Conservation (phyloP, 1,140 invertebrate species). For the Mesaphorura yosii region DNA sequence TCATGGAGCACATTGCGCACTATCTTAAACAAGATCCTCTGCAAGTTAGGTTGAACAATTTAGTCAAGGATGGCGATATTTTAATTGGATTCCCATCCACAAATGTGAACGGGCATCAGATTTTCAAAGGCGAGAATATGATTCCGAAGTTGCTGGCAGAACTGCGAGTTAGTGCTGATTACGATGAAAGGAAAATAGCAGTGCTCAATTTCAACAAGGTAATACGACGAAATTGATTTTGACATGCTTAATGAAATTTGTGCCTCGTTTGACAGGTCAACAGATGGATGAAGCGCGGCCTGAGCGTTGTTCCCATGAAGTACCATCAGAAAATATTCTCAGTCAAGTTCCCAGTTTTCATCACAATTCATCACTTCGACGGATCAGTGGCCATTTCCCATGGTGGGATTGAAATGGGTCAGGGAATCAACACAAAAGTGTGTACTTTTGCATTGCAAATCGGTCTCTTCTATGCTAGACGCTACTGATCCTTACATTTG, state of each 20-base stretch:
- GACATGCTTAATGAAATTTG: too few species aligned
- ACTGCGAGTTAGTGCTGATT: conserved; percentile 48
- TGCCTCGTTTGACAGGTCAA: conserved; percentile 36
- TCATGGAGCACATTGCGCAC: conserved; percentile 70
- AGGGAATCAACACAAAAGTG: conserved; percentile 69
- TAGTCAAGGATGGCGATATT: conserved; percentile 9
- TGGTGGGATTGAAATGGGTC: conserved; percentile 48
- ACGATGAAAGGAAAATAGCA: conserved; percentile 43
- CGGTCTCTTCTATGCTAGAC: too few species aligned
- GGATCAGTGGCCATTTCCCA: conserved; percentile 50
- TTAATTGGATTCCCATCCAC: conserved; percentile 10
- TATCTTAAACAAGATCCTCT: conserved; percentile 52
- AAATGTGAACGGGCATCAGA: neutral
- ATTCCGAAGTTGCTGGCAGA: conserved; percentile 43
- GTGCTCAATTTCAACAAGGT: conserved; percentile 52
- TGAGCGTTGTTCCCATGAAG: conserved; percentile 39
- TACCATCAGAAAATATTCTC: conserved; percentile 36
- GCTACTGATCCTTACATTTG: too few species aligned
- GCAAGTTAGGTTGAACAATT: conserved; percentile 41
- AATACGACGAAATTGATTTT: too few species aligned
- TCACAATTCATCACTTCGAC: conserved; percentile 49
- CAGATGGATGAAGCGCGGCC: conserved; percentile 45
- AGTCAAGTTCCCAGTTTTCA: conserved; percentile 36
- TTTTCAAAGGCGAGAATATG: conserved; percentile 25
- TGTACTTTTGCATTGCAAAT: too few species aligned